phyloP scores from a whole-genome alignment of 2,888 invertebrate genomes.

The Caenorhabditis becei region DNA sequence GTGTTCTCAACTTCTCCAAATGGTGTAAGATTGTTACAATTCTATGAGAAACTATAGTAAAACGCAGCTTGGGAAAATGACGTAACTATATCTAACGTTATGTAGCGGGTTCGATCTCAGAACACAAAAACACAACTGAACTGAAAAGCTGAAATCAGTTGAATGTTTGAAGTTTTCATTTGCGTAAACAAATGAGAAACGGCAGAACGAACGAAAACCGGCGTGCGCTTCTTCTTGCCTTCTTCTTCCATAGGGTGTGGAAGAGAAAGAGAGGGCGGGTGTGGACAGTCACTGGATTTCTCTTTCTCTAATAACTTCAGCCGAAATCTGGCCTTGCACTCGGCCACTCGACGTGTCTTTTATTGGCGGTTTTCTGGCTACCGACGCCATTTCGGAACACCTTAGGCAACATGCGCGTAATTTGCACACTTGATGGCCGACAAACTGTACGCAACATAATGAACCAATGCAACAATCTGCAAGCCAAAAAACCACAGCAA shows the following conservation, averaged over 20 bases:
- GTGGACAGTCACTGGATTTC: constrained; percentile 58
- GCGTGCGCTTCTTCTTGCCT: constrained; percentile 28
- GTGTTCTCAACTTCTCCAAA: constrained; percentile 6
- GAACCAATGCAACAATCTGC: neutral
- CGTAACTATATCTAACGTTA: neutral
- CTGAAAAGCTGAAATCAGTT: constrained; percentile 19
- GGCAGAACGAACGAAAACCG: constrained; percentile 50
- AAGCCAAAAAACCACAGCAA: neutral
- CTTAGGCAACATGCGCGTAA: constrained; percentile 25
- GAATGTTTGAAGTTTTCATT: constrained; percentile 33
- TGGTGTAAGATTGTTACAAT: constrained; percentile 16
- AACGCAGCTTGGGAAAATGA: neutral
- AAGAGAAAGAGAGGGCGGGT: constrained; percentile 37
- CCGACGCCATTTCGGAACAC: constrained; percentile 35
- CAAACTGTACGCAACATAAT: constrained; percentile 5
- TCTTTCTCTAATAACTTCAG: constrained; percentile 63
- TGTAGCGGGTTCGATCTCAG: too few relatives aligned
- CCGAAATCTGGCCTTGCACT: constrained; percentile 61
- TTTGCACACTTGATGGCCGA: constrained; percentile 33
- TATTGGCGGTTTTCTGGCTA: constrained; percentile 37
- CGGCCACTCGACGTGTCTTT: constrained; percentile 57
- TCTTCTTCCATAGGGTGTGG: constrained; percentile 44
- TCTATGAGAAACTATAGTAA: constrained; percentile 8
- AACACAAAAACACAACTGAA: too few relatives aligned
- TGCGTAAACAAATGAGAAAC: constrained; percentile 51